Conservation (phyloP, 2,797 vertebrate species). For the Lophius americanus region DNA sequence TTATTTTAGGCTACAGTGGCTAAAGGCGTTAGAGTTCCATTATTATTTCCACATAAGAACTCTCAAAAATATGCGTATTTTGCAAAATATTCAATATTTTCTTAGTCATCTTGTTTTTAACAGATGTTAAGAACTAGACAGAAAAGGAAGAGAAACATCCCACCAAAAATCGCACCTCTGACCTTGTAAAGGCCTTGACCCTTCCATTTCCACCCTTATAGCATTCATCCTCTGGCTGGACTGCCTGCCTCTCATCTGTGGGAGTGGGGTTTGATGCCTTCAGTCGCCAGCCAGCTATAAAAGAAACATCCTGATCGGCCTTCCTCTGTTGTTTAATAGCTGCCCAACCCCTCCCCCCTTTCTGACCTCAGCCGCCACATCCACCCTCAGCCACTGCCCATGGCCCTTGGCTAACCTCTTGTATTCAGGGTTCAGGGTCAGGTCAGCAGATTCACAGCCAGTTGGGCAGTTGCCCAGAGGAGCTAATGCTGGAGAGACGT, state of each 20-base stretch:
- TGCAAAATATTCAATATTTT: not conserved
- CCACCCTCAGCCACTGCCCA: conserved; percentile 64
- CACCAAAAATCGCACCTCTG: conserved; percentile 51
- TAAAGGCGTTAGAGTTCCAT: too few species aligned
- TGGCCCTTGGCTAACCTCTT: conserved; percentile 82
- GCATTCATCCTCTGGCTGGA: conserved; percentile 76
- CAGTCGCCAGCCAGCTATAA: conserved; percentile 81
- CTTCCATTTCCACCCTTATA: conserved; percentile 75
- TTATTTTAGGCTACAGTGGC: too few species aligned
- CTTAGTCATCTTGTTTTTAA: not conserved
- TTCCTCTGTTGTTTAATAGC: conserved; percentile 83
- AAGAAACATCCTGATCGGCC: conserved; percentile 82
- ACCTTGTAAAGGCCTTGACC: conserved; percentile 75
- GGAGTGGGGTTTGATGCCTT: conserved; percentile 77
- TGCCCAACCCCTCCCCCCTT: conserved; percentile 36
- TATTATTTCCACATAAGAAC: too few species aligned
- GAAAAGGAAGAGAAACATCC: conserved; percentile 49
- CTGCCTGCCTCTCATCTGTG: conserved; percentile 69
- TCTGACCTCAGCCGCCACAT: conserved; percentile 75
- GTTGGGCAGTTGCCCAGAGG: conserved; percentile 74
- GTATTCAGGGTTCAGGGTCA: conserved; percentile 78
- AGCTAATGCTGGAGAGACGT: conserved; percentile 63
- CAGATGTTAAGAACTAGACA: conserved; percentile 15
- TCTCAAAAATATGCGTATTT: not conserved
- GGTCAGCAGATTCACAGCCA: conserved; percentile 77